These are phyloP conservation scores for Gnathonemus longibarbis DNA, from an alignment of 2,113 vertebrate species.

Conservation along the genomic window DNA sequence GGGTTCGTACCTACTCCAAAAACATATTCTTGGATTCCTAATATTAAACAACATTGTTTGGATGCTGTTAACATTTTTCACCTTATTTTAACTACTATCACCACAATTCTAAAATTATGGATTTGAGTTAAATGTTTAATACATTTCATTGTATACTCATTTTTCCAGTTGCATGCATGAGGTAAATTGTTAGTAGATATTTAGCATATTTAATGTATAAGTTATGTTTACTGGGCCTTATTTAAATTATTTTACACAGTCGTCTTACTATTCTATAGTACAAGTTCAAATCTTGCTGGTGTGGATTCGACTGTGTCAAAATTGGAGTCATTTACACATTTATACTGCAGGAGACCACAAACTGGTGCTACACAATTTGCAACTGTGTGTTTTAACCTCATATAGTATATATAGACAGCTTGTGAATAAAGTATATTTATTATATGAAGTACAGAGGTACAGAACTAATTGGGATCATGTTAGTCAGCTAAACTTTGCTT, in stretches of 20 bases:
- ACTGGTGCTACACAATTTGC: constrained; percentile 12
- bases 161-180: background rate
- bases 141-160: background rate
- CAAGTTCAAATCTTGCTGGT: background rate
- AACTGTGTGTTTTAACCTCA: background rate
- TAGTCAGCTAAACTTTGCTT: background rate
- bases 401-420: background rate
- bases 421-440: background rate
- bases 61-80: background rate
- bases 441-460: background rate
- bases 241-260: background rate
- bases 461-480: background rate
- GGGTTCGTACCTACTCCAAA: background rate
- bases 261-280: background rate
- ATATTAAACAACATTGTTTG: background rate
- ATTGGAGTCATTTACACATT: background rate
- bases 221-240: background rate
- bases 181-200: background rate
- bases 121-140: background rate
- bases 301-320: background rate
- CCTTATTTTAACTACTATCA: background rate
- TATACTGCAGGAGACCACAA: background rate
- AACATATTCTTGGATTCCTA: background rate
- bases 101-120: background rate
- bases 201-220: background rate